phyloP scores from a whole-genome alignment of 2,113 vertebrate species.

The Prunella himalayana region DNA sequence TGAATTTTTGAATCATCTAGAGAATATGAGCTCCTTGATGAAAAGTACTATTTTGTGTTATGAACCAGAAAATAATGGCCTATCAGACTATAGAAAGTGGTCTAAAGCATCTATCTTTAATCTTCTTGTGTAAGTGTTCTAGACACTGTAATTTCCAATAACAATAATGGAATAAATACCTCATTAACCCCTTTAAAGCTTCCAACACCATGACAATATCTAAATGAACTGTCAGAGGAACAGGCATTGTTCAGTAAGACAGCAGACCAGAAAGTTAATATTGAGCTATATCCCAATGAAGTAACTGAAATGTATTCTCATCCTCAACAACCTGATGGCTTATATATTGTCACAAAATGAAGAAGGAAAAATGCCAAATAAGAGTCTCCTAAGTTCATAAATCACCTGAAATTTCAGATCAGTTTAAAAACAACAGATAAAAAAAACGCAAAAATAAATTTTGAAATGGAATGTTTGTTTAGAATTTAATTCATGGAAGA shows the following conservation, averaged over 20 bases:
- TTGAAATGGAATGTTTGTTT: not conserved
- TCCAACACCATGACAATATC: conserved; percentile 63
- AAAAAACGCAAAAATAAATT: not conserved
- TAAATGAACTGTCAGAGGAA: conserved; percentile 70
- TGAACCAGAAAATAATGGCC: conserved; percentile 79
- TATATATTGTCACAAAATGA: not conserved
- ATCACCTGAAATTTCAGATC: not conserved
- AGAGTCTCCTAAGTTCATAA: not conserved
- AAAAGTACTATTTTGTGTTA: conserved; percentile 75
- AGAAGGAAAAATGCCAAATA: not conserved
- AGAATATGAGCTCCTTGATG: conserved; percentile 73
- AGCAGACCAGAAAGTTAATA: conserved; percentile 65
- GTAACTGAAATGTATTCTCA: conserved; percentile 36
- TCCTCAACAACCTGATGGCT: not conserved
- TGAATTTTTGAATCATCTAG: conserved; percentile 80
- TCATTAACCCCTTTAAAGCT: conserved; percentile 69
- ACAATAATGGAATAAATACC: conserved; percentile 66
- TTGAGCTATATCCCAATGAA: conserved; percentile 37
- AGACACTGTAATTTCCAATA: conserved; percentile 71
- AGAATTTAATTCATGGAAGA: conserved; percentile 16
- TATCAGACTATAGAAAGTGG: conserved; percentile 71
- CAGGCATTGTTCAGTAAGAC: conserved; percentile 62
- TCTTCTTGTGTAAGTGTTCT: conserved; percentile 72
- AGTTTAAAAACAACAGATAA: not conserved
- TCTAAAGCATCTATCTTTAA: conserved; percentile 76